Percentiles rank a stretch among this genome's conserved stretches.
These are phyloP conservation scores for Spilosoma lubricipeda DNA, from an alignment of 2,888 invertebrate species.

Conservation along the genomic window DNA sequence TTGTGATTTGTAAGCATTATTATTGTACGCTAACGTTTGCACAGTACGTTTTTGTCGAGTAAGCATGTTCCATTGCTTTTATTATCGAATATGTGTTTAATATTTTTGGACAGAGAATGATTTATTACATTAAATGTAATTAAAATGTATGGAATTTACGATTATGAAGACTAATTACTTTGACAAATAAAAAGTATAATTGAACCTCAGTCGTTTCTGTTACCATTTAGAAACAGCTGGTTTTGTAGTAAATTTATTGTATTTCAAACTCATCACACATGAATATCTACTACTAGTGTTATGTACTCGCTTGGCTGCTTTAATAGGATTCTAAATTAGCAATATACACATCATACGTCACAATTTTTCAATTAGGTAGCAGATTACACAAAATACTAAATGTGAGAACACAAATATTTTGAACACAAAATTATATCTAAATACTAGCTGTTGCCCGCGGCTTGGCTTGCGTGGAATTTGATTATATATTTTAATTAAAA, in stretches of 20 bases:
- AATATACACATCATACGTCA: too few relatives aligned
- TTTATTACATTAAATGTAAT: not conserved
- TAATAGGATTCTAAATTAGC: not conserved
- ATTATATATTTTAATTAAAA: too few relatives aligned
- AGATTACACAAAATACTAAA: too few relatives aligned
- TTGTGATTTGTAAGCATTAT: conserved; percentile 47
- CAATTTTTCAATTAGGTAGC: too few relatives aligned
- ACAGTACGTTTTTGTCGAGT: conserved; percentile 27
- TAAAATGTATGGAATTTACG: not conserved
- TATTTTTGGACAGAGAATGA: not conserved
- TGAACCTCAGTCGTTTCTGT: not conserved
- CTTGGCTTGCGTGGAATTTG: too few relatives aligned
- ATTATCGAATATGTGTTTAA: conserved; percentile 12
- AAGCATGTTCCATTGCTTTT: conserved; percentile 12
- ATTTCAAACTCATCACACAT: not conserved
- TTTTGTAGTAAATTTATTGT: not conserved
- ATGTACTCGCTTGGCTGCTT: not conserved
- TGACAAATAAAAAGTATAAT: not conserved
- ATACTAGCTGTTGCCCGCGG: too few relatives aligned
- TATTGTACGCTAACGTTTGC: conserved; percentile 32
- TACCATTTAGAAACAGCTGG: not conserved
- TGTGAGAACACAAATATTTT: not conserved
- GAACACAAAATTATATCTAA: not conserved
- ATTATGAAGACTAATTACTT: not conserved
- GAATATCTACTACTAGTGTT: not conserved